These are phyloP conservation scores for Drosophila serrata DNA, from an alignment of 1,140 invertebrate species.

Conservation along the genomic window DNA sequence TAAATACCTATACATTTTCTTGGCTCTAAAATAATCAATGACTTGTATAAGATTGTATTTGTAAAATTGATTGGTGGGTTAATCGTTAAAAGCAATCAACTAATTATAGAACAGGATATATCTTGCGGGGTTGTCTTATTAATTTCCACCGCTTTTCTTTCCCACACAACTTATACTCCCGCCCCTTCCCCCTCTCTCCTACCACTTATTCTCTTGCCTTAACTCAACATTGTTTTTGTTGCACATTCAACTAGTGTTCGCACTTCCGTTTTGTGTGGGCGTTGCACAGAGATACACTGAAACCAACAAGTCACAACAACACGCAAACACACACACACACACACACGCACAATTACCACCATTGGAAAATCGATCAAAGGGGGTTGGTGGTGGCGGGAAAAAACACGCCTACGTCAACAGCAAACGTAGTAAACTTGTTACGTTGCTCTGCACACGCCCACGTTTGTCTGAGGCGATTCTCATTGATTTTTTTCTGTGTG, in stretches of 20 bases:
- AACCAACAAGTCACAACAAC: no score
- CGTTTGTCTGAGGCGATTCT: constrained; percentile 45
- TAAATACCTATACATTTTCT: neutral
- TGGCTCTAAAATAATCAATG: neutral
- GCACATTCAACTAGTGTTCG: constrained; percentile 59
- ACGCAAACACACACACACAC: constrained; percentile 18
- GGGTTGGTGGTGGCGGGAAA: neutral
- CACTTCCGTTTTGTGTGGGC: constrained; percentile 53
- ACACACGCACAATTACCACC: no score
- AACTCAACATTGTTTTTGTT: constrained; percentile 15
- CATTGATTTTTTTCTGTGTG: constrained; percentile 35
- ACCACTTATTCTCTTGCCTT: no score
- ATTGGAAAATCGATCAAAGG: constrained; percentile 65
- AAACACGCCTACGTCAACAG: constrained; percentile 77
- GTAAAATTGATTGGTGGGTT: neutral
- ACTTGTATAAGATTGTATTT: neutral
- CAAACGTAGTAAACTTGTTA: constrained; percentile 75
- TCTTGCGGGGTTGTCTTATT: constrained; percentile 16
- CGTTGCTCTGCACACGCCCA: constrained; percentile 35
- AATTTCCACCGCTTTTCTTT: constrained; percentile 8
- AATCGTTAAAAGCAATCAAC: constrained; percentile 24
- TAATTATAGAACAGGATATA: constrained; percentile 37
- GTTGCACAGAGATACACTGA: constrained; percentile 18
- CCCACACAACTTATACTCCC: neutral
- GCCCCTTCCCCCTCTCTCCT: no score